These are phyloP conservation scores for Agriopis leucophaearia DNA, from an alignment of 2,888 invertebrate genomes.

Conservation along the genomic window DNA sequence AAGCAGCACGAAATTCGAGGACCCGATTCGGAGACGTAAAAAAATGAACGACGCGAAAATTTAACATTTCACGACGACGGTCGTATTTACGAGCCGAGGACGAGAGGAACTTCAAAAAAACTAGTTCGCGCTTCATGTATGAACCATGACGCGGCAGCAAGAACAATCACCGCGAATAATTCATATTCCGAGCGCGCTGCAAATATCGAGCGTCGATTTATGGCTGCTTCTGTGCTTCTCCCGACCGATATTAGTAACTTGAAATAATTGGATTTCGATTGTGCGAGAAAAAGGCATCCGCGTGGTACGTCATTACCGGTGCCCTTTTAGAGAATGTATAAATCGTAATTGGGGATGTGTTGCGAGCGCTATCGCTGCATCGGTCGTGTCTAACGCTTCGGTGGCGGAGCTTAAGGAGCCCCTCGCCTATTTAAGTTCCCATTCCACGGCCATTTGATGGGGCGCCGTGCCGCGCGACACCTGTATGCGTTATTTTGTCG, in stretches of 20 bases:
- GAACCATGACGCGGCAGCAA: constrained; percentile 84
- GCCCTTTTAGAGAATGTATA: constrained; percentile 80
- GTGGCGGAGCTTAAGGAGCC: constrained; percentile 69
- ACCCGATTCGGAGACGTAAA: constrained; percentile 58
- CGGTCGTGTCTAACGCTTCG: constrained; percentile 76
- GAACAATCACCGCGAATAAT: constrained; percentile 85
- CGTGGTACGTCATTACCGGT: constrained; percentile 79
- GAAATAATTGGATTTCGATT: constrained; percentile 85
- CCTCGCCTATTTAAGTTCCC: constrained; percentile 76
- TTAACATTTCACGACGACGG: constrained; percentile 72
- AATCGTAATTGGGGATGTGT: constrained; percentile 81
- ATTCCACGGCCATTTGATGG: constrained; percentile 76
- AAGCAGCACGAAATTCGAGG: constrained; percentile 65
- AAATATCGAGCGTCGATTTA: constrained; percentile 81
- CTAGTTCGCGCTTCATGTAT: constrained; percentile 86
- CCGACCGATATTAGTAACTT: constrained; percentile 79
- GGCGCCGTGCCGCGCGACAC: constrained; percentile 76
- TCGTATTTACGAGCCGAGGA: constrained; percentile 72
- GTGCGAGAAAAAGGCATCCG: constrained; percentile 75
- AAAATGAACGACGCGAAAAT: constrained; percentile 63
- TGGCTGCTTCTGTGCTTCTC: constrained; percentile 73
- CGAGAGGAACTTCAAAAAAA: constrained; percentile 73
- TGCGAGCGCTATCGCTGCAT: constrained; percentile 70
- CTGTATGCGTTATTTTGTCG: constrained; percentile 84
- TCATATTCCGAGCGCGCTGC: constrained; percentile 85